Evolutionary conservation across 2,797 vertebrate genomes (phyloP), one percentile per base, ranked within the genome.

Genomic region (Buphagus erythrorhynchus): DNA sequence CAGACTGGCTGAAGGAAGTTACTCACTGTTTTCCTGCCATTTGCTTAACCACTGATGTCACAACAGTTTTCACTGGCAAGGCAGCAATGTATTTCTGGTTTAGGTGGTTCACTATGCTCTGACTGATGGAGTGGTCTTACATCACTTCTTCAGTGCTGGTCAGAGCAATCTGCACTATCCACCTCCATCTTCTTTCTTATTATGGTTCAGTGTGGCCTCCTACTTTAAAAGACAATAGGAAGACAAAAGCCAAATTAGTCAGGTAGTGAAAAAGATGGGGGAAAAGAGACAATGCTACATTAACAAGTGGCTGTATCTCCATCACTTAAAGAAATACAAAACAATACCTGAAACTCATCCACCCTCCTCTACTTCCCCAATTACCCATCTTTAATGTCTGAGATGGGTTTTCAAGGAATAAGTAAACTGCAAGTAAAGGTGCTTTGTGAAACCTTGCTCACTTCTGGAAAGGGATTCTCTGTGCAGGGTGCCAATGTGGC

Each of bases 71-170:
- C 65, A 45, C 61, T 82, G 78, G 62, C 80, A 87, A 89, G 74
- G 42, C 42, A 69, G 52, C 7, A 62, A 11, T 18, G 79, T 68
- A 46, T 92, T 94, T 95, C 92, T 82, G 74, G 75, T 91, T 92
- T 77, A 79, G 91, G 86, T 80, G 68, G 61, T 57, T 93, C 5
- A 2, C 35, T 45, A 3, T 28, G 81, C 59, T 77, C 45, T 63
- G 65, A 46, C 35, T 65, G 74, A 40, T 28, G 43, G 49, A 20
- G 31, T 68, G 65, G 42, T 58, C 28, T 93, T 76, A 67, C 51
- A 16, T 29, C 38, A 22, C 24, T 61, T 67, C 67, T 77, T 82
- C n/a, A 71, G 57, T 6, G 5, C 59, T 59, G 63, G 40, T 58
- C 66, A 73, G 66, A 84, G 67, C 35, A 81, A 51, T 55, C 33